These are phyloP conservation scores for Rugalucina vietnamica DNA, from an alignment of 2,888 invertebrate genomes.

Conservation along the genomic window DNA sequence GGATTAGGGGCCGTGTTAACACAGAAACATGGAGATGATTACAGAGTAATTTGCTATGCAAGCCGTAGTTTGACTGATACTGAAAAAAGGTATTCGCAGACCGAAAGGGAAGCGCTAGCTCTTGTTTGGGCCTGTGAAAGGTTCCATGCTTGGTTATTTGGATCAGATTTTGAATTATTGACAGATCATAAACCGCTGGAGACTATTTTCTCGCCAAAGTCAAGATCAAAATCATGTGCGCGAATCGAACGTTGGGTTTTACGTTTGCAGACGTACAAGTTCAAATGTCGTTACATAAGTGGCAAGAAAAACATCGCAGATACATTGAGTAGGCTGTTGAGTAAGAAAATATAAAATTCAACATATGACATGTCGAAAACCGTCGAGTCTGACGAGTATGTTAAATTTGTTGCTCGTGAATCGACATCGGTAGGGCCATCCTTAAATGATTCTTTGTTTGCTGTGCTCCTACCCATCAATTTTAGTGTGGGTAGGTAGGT, in stretches of 20 bases:
- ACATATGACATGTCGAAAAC: neutral
- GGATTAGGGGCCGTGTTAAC: conserved; percentile 47
- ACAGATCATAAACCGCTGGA: conserved; percentile 47
- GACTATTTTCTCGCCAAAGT: conserved; percentile 60
- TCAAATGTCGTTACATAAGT: conserved; percentile 37
- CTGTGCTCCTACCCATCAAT: no score
- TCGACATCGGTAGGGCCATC: conserved; percentile 41
- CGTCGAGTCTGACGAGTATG: conserved; percentile 26
- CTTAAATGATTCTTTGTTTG: no score
- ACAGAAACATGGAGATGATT: conserved; percentile 45
- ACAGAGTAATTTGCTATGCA: conserved; percentile 48
- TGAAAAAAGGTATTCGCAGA: conserved; percentile 56
- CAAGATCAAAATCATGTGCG: conserved; percentile 64
- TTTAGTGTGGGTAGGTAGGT: no score
- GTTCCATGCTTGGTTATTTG: conserved; percentile 60
- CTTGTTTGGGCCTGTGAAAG: conserved; percentile 68
- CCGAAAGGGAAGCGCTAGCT: conserved; percentile 58
- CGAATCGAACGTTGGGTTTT: conserved; percentile 69
- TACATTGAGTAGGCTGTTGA: conserved; percentile 28
- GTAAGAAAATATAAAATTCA: neutral
- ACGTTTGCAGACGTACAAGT: conserved; percentile 57
- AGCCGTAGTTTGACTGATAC: conserved; percentile 39
- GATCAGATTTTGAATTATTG: conserved; percentile 13
- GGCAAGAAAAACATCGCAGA: conserved; percentile 53
- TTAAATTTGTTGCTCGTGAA: conserved; percentile 34